phyloP scores from a whole-genome alignment of 2,888 invertebrate species.

The Tridacna gigas region DNA sequence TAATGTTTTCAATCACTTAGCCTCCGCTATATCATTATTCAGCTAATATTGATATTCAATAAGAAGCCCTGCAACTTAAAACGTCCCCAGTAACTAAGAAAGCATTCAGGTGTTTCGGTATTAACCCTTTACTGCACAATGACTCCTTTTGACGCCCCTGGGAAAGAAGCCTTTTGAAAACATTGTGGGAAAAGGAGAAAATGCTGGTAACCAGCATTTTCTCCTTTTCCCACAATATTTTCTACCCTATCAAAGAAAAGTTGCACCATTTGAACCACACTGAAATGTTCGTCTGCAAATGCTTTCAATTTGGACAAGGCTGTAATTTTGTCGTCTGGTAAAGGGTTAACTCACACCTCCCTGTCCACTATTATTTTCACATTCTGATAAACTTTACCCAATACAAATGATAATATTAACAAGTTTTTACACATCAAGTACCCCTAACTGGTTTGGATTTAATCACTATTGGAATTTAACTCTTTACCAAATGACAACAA shows the following conservation, averaged over 20 bases:
- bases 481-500: no score
- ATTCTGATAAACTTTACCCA: constrained; percentile 21
- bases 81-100: constrained; percentile 11
- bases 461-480: constrained; percentile 29
- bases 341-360: constrained; percentile 1
- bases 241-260: no score
- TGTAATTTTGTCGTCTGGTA: no score
- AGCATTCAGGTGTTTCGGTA: constrained; percentile 7
- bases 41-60: constrained; percentile 23
- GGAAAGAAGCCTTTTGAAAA: no score
- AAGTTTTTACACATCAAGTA: constrained; percentile 51
- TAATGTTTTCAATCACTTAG: constrained; percentile 4
- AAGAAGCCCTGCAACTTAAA: not conserved
- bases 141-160: no score
- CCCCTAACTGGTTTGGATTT: constrained; percentile 12
- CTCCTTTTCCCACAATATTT: no score
- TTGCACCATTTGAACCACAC: no score
- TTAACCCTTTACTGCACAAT: no score
- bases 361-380: constrained; percentile 5
- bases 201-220: no score
- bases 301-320: no score
- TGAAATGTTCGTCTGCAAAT: no score
- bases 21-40: not conserved
- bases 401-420: constrained; percentile 33
- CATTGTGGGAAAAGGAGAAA: no score